Conservation (phyloP, 2,888 invertebrate genomes). For the Mesochorus sp. region DNA sequence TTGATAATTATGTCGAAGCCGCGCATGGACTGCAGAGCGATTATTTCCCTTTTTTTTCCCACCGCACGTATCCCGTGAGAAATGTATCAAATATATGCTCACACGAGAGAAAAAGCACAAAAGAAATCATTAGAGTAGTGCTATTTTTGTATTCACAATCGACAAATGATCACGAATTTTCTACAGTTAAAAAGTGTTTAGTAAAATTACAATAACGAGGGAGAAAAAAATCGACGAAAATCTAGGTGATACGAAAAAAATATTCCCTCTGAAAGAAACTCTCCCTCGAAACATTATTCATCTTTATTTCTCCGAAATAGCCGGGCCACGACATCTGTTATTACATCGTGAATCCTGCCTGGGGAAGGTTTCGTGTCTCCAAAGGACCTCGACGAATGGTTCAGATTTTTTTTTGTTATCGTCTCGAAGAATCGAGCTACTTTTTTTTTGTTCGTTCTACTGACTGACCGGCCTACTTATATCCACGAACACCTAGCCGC, state of each 20-base stretch:
- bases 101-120: too few species aligned
- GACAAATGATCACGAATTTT: too few species aligned
- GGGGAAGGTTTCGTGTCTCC: slow-evolving; percentile 4
- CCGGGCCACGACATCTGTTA: slow-evolving; percentile 52
- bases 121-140: too few species aligned
- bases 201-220: background rate
- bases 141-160: too few species aligned
- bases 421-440: slow-evolving; percentile 68
- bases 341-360: slow-evolving; percentile 13
- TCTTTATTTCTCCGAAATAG: slow-evolving; percentile 19
- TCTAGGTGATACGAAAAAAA: background rate
- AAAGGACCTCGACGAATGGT: slow-evolving; percentile 52
- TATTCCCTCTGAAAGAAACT: background rate
- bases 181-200: background rate
- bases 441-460: slow-evolving; percentile 72
- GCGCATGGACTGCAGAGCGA: slow-evolving; percentile 63
- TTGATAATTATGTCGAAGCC: slow-evolving; percentile 76
- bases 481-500: slow-evolving; percentile 42
- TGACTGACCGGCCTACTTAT: slow-evolving; percentile 75
- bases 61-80: background rate
- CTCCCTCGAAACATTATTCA: slow-evolving; percentile 20
- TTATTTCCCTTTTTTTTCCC: slow-evolving; percentile 10
- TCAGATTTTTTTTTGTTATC: slow-evolving; percentile 67
- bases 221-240: background rate
- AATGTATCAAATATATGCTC: slow-evolving; percentile 19